Evolutionary conservation across 2,797 vertebrate genomes (phyloP), one percentile per base, ranked within the genome.

Genomic region (Sebastes nivosus): DNA sequence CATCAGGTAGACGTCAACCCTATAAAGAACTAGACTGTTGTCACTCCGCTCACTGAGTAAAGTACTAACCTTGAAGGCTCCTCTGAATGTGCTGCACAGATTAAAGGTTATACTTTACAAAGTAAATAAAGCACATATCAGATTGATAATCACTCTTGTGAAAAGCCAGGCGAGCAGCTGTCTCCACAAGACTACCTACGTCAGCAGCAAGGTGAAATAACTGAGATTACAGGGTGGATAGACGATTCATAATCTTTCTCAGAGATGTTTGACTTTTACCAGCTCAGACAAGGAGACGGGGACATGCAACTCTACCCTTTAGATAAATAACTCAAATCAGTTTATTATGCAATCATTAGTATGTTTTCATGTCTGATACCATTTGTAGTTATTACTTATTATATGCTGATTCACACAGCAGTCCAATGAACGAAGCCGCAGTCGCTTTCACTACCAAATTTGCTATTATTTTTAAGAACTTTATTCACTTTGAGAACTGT

Each of bases 161-260:
- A 77, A 80, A 83, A 72, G 38, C 64, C 77, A 10, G 3, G 60
- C 64, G 75, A 73, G 80, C 86, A 87, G 87, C 82, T 92, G 87
- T 85, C 72, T 71, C 65, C 80, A 66, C 32, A 65, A 72, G 74
- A 81, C 78, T 80, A 38, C 52, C 38, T 87, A 84, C 68, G 78
- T 94, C 92, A 92, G 68, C 77, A 83, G 50, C 75, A 72, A 89
- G 86, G 91, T 91, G 88, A 91, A 91, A 84, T 68, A 60, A 61
- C 42, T 22, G 73, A 86, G 85, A 93, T 92, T 88, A 84, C 78
- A 73, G 67, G 55, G 66, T 71, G 66, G 67, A 72, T 55, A 68
- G 65, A 83, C 13, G 0, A 82, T 61, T 67, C 59, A 32, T 67
- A 84, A 87, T 89, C 91, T 87, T 66, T 79, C 30, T 22, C 72